These are phyloP conservation scores for Aythya baeri DNA, from an alignment of 2,113 vertebrate genomes.

Conservation along the genomic window DNA sequence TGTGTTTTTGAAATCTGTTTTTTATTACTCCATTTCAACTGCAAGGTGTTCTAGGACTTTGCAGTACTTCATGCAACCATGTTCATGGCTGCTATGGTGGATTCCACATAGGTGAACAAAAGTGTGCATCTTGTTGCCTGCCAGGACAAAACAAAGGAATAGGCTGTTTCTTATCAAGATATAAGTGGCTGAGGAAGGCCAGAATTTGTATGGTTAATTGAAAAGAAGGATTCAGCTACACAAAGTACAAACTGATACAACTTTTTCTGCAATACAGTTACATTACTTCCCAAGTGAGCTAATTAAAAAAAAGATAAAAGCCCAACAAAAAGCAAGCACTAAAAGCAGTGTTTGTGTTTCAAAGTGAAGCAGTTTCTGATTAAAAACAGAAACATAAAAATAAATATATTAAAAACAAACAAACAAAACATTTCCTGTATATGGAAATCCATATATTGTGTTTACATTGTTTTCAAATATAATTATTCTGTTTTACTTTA, in stretches of 20 bases:
- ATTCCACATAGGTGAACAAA: not conserved
- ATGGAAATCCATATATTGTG: not conserved
- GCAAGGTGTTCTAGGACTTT: not conserved
- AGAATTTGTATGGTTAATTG: slow-evolving; percentile 27
- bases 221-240: slow-evolving; percentile 9
- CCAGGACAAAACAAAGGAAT: not conserved
- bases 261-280: slow-evolving; percentile 12
- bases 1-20: not conserved
- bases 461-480: not conserved
- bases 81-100: not conserved
- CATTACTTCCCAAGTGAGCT: slow-evolving; percentile 62
- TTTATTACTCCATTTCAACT: not conserved
- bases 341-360: slow-evolving; percentile 6
- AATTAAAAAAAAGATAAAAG: slow-evolving; percentile 66
- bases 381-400: slow-evolving; percentile 3
- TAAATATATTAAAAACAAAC: slow-evolving; percentile 12
- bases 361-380: slow-evolving; percentile 22
- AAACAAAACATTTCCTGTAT: not conserved
- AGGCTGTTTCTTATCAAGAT: not conserved
- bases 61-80: not conserved
- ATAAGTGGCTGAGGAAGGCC: not conserved
- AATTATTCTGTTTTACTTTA: not conserved
- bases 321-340: not conserved
- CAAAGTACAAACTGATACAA: not conserved
- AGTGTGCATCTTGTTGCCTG: not conserved